A percentile compares a stretch with the other conserved stretches of the same genome.
Conservation (phyloP, 2,888 invertebrate genomes). For the Marronus borbonicus region DNA sequence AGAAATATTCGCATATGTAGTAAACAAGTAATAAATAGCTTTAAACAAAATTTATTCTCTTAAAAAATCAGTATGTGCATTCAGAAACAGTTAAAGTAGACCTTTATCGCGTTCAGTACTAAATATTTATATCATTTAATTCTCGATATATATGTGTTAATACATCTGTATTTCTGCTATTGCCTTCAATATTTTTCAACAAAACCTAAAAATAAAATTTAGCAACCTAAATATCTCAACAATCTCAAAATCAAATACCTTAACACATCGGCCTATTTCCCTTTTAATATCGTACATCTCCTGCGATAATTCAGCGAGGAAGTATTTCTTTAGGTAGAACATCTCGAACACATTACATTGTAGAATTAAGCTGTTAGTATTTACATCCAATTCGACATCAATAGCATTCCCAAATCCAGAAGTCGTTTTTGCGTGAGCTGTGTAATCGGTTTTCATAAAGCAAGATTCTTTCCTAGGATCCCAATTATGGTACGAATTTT, state of each 20-base stretch:
- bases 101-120: neutral
- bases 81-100: too few relatives aligned
- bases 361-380: slow-evolving; percentile 57
- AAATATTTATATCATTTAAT: slow-evolving; percentile 38
- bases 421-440: slow-evolving; percentile 57
- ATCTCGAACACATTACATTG: slow-evolving; percentile 57
- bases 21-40: too few relatives aligned
- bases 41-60: too few relatives aligned
- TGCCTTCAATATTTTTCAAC: slow-evolving; percentile 30
- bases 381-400: slow-evolving; percentile 58
- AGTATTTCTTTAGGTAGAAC: slow-evolving; percentile 60
- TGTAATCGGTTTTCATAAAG: slow-evolving; percentile 57
- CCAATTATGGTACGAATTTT: slow-evolving; percentile 64
- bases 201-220: slow-evolving; percentile 26
- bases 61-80: too few relatives aligned
- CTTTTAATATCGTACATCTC: slow-evolving; percentile 30
- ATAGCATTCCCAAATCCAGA: slow-evolving; percentile 55
- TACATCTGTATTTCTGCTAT: slow-evolving; percentile 10
- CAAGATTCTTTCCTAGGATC: slow-evolving; percentile 60
- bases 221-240: neutral
- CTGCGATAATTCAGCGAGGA: slow-evolving; percentile 55
- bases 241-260: slow-evolving; percentile 7
- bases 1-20: too few relatives aligned
- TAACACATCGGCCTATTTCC: slow-evolving; percentile 1
- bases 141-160: slow-evolving; percentile 41